These are phyloP conservation scores for Eremobia ochroleuca DNA, from an alignment of 2,888 invertebrate species.

Conservation along the genomic window DNA sequence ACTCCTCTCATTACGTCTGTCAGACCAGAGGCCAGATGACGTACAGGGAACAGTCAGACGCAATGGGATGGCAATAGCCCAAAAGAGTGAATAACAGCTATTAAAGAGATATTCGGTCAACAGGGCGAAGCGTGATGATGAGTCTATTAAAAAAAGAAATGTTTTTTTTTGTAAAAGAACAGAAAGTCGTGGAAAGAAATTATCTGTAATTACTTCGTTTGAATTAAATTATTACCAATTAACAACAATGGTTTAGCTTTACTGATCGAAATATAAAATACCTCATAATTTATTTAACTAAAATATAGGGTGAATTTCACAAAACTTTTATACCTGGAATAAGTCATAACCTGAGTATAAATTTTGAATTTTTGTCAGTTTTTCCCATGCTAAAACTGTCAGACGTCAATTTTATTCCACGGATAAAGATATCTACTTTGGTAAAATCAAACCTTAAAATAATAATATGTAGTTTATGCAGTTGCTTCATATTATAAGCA, in stretches of 20 bases:
- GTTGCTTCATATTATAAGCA: no score
- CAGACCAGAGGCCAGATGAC: conserved; percentile 18
- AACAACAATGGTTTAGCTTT: not conserved
- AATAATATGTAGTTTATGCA: no score
- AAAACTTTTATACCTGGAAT: not conserved
- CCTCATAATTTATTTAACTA: not conserved
- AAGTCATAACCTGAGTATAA: not conserved
- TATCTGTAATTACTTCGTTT: not conserved
- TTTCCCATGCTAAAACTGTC: no score
- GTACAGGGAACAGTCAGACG: conserved; percentile 22
- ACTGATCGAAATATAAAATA: not conserved
- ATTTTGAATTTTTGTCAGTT: not conserved
- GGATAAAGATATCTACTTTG: not conserved
- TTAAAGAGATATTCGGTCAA: conserved; percentile 1
- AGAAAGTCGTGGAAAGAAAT: not conserved
- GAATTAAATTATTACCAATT: not conserved
- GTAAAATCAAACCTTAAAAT: no score
- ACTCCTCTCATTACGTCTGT: conserved; percentile 27
- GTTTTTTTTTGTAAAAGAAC: not conserved
- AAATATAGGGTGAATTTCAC: not conserved
- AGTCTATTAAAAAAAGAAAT: not conserved
- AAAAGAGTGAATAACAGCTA: conserved; percentile 20
- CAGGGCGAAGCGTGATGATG: not conserved
- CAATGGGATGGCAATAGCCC: conserved; percentile 42
- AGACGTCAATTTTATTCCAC: not conserved